phyloP scores from a whole-genome alignment of 1,140 invertebrate species.

The Carposina sasakii region DNA sequence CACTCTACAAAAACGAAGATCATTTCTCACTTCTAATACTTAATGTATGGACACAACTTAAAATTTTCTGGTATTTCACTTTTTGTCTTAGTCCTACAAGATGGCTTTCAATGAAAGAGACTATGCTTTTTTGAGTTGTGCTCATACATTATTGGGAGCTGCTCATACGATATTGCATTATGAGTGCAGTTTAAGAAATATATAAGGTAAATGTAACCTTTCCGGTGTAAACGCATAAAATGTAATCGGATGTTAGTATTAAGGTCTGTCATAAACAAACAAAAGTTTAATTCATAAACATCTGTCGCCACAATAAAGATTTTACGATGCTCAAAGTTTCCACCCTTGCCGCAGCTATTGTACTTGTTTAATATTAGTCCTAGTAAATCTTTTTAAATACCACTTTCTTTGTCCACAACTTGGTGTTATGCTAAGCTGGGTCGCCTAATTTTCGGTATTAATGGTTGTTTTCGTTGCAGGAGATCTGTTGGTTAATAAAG shows the following conservation, averaged over 20 bases:
- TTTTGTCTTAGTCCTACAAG: too few species aligned
- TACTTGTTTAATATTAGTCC: not conserved
- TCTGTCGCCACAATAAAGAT: conserved; percentile 18
- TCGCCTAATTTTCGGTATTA: not conserved
- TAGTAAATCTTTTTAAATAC: not conserved
- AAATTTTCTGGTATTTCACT: too few species aligned
- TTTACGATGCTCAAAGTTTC: conserved; percentile 17
- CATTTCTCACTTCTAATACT: too few species aligned
- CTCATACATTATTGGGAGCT: not conserved
- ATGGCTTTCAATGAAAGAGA: not conserved
- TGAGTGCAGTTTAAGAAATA: not conserved
- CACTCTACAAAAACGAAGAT: too few species aligned
- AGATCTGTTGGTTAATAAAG: not conserved
- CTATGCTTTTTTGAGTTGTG: not conserved
- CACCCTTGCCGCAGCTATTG: not conserved
- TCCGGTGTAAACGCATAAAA: not conserved
- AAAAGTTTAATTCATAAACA: conserved; percentile 17
- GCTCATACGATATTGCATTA: not conserved
- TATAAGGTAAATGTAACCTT: not conserved
- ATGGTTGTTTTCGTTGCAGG: not conserved
- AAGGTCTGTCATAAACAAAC: not conserved
- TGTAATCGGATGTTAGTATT: not conserved
- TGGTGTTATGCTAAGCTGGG: not conserved
- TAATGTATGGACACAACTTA: too few species aligned
- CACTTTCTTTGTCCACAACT: not conserved